Evolutionary conservation across 37 sponge, comb jelly and placozoan genomes (phyloP), one percentile per base, ranked within the genome.

Genomic region (Sycon ciliatum): DNA sequence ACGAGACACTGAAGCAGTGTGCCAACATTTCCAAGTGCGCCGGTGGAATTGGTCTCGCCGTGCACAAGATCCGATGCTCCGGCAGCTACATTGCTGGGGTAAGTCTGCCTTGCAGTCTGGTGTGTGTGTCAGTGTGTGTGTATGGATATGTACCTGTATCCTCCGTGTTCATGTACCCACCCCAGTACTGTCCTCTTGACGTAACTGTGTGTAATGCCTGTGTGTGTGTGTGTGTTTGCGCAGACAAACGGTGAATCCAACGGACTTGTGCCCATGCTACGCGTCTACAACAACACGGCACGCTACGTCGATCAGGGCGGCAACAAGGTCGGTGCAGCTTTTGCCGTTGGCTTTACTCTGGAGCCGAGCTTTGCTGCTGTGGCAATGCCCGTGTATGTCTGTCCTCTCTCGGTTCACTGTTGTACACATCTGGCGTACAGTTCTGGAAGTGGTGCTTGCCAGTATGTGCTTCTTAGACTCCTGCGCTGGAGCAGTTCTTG

Each of bases 41-140:
- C 30, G 99, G 99, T 9, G 99, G 99, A 6, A 97, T 97, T 76
- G 99, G 99, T 0, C 65, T 97, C 39, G 78, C 83, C 68, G 88
- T 80, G 13, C 94, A 92, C 75, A 74, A 81, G 56, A 97, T 97
- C 49, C 52, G 99, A 57, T 79, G 94, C 27, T 64, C 69, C 33
- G 99, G 99, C 3, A 97, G 99, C 71, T 97, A 87, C 73, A 97
- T 97, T 68, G 95, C 94, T 78, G 99, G 99, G 55, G 86, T 86
- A 57, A 75, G 85, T 70, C 6, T 58, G 24, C 22, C 18, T 27
- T 20, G 23, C 22, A 27, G 22, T 20, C 23, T 22, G 18, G n/a
- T n/a, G n/a, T n/a, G n/a, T n/a, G n/a, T n/a, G n/a, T n/a, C n/a
- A n/a, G n/a, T n/a, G n/a, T n/a, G n/a, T n/a, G n/a, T n/a, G n/a